Base-by-base conservation (phyloP, 2,888 invertebrate species). In the Acrobasis repandana region DNA sequence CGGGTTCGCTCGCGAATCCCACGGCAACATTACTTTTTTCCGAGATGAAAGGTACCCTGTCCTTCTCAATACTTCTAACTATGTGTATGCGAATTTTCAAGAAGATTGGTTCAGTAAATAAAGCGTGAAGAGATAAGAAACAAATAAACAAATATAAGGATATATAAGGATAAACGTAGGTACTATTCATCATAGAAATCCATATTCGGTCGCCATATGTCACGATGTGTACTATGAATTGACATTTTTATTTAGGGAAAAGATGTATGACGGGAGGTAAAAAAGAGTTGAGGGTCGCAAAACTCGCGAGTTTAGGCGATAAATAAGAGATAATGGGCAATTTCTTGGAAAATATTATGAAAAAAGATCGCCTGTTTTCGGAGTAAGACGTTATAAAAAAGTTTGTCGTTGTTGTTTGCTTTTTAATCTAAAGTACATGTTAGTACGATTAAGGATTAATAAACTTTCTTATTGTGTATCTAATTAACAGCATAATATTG, bases 321-420 rank as follows among this genome's bases (percentile, higher is more conserved):
- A 86, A 85, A 86, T 86, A 84, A 79, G 66, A 74, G 72, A 79
- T 83, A 85, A 85, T 85, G 83, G 84, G 69, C 86, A 79, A 86
- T 86, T 85, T 72, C 82, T 83, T 72, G 71, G 73, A 73, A 80
- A 84, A 81, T 84, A 79, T 80, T 80, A 83, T 76, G 79, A 80
- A 77, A 79, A 74, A 83, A 82, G 78, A 79, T 60, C 75, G 72
- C 76, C 14, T 76, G 72, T 77, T 79, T 76, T 78, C 70, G 38
- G 59, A 46, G 46, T 43, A 28, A 56, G 20, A 56, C 46, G 20
- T 57, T 48, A 10, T 16, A 11, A 34, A 34, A 57, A 57, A 8
- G 38, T 16, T 36, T 36, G 10, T 50, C 2, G 18, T 14, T 50
- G 18, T 43, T 43, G 43, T 14, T 3, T 43, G n/a, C 5, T 14